phyloP scores from a whole-genome alignment of 2,797 vertebrate genomes.

The Cichlasoma orientale region DNA sequence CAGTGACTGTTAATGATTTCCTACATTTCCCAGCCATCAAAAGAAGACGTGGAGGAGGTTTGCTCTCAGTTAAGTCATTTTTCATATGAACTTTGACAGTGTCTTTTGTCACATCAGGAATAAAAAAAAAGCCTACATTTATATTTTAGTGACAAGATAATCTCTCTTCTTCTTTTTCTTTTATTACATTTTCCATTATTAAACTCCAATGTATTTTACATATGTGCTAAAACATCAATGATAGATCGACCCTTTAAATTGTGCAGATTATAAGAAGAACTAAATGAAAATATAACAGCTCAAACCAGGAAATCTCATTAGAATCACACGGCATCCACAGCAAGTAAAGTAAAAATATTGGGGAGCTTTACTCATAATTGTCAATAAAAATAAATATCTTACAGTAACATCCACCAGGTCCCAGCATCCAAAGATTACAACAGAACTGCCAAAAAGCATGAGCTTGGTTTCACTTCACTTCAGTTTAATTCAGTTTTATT shows the following conservation, averaged over 20 bases:
- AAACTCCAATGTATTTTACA: fast-evolving
- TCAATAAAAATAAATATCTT: neutral
- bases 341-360: fast-evolving
- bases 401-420: neutral
- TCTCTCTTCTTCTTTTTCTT: neutral
- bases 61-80: neutral
- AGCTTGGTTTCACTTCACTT: neutral
- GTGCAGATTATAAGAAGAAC: fast-evolving
- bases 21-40: slow-evolving; percentile 1
- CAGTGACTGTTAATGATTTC: neutral
- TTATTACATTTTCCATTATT: neutral
- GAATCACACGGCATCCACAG: neutral
- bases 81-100: neutral
- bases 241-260: neutral
- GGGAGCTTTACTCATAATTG: neutral
- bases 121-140: neutral
- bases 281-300: neutral
- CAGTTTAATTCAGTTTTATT: neutral
- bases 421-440: neutral
- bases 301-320: neutral
- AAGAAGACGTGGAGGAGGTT: neutral
- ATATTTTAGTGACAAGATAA: neutral
- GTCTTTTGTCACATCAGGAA: neutral
- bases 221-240: neutral
- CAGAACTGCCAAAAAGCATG: neutral